Evolutionary conservation across 1,140 invertebrate species (phyloP), one percentile per base, ranked within the genome.

Genomic region (Hestina assimilis): DNA sequence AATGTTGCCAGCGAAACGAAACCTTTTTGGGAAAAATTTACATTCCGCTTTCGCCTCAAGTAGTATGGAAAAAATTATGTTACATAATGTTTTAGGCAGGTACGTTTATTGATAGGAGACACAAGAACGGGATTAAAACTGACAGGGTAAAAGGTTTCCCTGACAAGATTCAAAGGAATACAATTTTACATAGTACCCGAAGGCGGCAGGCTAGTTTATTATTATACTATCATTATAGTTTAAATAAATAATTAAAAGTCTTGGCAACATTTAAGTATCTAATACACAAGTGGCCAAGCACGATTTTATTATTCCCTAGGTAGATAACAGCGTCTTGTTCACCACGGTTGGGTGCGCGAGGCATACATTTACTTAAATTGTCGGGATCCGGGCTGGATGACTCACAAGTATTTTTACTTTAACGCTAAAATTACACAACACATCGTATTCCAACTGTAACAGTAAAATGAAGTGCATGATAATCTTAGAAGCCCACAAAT

Each of bases 291-390:
- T 19, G 19, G 24, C 43, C 19, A 31, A 46, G 20, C n/a, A 7
- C 31, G 35, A 54, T 26, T 46, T 38, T 26, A 38, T 54, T 54
- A 54, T 26, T 54, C 52, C 52, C 23, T 35, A 33, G 20, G 11
- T 12, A 54, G 41, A 35, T 45, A 33, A 24, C 21, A 33, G 20
- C 41, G 4, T 35, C 14, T 31, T 21, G 40, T 9, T 53, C 19
- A 48, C 45, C 19, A 48, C 29, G 45, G 45, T 48, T 21, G 29
- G 45, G 45, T 48, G 45, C 28, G 45, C 9, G 7, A 23, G 12
- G 12, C 45, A 48, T 47, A 21, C 29, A 47, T 21, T 28, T 48
- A 48, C 19, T 35, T 48, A 33, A 48, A 48, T 48, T 48, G 29
- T 31, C 31, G 28, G 45, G 45, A 47, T 48, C 19, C 45, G 29